These are phyloP conservation scores for Criorhina ranunculi DNA, from an alignment of 2,888 invertebrate genomes.

Conservation along the genomic window DNA sequence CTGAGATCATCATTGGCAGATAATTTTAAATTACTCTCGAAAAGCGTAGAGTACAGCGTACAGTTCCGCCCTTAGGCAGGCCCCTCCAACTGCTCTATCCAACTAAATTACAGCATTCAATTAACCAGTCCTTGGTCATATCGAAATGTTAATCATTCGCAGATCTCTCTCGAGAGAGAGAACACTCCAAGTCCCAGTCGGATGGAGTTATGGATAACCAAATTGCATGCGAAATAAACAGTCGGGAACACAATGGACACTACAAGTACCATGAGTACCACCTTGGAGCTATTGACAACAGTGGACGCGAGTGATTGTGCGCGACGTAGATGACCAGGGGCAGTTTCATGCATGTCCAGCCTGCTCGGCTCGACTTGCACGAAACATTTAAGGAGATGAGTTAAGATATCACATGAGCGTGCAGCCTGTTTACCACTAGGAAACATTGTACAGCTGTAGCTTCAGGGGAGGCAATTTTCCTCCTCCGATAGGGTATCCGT, in stretches of 20 bases:
- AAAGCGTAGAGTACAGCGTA: slow-evolving; percentile 27
- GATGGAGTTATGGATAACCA: slow-evolving; percentile 50
- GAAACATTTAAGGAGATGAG: slow-evolving; percentile 73
- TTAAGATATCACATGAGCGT: slow-evolving; percentile 74
- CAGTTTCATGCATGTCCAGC: slow-evolving; percentile 46
- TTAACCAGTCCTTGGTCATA: slow-evolving; percentile 76
- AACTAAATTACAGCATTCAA: slow-evolving; percentile 76
- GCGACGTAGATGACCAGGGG: slow-evolving; percentile 51
- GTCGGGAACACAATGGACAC: slow-evolving; percentile 60
- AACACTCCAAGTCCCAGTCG: slow-evolving; percentile 31
- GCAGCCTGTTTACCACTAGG: slow-evolving; percentile 33
- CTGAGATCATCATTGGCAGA: slow-evolving; percentile 74
- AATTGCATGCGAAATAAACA: slow-evolving; percentile 65
- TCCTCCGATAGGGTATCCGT: slow-evolving; percentile 44
- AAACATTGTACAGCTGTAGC: slow-evolving; percentile 57
- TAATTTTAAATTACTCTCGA: slow-evolving; percentile 74
- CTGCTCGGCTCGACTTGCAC: slow-evolving; percentile 38
- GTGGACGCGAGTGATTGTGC: slow-evolving; percentile 43
- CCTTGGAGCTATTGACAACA: slow-evolving; percentile 63
- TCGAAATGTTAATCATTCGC: slow-evolving; percentile 75
- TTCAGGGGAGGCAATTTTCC: slow-evolving; percentile 70
- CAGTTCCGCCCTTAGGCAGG: slow-evolving; percentile 65
- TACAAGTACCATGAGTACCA: slow-evolving; percentile 3
- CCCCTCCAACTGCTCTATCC: slow-evolving; percentile 42
- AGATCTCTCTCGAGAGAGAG: slow-evolving; percentile 48